Conservation (phyloP, 30 jellyfish, hydroid and myxozoan genomes). For the Nemopilema nomurai region DNA sequence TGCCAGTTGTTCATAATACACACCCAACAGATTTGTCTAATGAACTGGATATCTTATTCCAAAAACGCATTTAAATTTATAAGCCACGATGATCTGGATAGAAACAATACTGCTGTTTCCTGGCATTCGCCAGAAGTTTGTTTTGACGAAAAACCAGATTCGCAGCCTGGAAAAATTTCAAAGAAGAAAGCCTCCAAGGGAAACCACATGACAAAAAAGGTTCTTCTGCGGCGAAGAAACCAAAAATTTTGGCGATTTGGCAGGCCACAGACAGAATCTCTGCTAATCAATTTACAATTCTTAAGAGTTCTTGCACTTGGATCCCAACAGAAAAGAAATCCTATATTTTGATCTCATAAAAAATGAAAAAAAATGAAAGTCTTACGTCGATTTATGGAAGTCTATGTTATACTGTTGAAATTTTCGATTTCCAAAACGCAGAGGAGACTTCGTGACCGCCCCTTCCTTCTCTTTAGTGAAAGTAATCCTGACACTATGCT, state of each 20-base stretch:
- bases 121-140: neutral
- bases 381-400: neutral
- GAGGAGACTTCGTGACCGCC: too few species aligned
- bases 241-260: neutral
- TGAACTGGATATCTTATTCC: too few species aligned
- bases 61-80: too few species aligned
- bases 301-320: neutral
- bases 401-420: too few species aligned
- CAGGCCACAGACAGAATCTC: neutral
- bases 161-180: neutral
- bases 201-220: neutral
- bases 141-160: neutral
- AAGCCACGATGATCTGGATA: too few species aligned
- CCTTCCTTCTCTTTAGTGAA: too few species aligned
- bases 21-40: too few species aligned
- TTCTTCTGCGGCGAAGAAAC: neutral
- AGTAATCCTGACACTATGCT: too few species aligned
- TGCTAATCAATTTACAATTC: neutral
- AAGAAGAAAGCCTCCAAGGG: neutral
- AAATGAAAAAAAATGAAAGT: neutral
- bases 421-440: too few species aligned
- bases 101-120: too few species aligned
- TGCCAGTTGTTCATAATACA: too few species aligned
- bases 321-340: neutral
- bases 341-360: neutral